phyloP scores from a whole-genome alignment of 2,888 invertebrate genomes.

The Andrena praecox region DNA sequence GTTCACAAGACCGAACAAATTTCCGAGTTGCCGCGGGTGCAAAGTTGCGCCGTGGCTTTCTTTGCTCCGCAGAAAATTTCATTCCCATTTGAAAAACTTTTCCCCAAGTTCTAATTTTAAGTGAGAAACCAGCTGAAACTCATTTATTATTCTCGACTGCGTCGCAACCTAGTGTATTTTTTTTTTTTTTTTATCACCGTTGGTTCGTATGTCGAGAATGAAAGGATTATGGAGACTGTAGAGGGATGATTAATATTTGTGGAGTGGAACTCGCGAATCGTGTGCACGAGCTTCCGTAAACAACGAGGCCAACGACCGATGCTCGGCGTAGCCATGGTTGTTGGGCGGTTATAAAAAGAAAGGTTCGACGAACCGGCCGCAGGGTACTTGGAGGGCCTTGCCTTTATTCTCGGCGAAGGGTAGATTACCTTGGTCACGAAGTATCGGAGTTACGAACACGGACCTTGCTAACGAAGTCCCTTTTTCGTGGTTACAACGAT shows the following conservation, averaged over 20 bases:
- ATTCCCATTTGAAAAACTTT: background rate
- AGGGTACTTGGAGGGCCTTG: conserved; percentile 32
- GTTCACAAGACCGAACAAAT: background rate
- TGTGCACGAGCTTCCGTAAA: conserved; percentile 68
- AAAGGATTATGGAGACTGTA: background rate
- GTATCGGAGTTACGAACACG: conserved; percentile 8
- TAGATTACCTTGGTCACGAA: conserved; percentile 42
- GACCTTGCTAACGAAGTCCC: conserved; percentile 11
- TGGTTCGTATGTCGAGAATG: background rate
- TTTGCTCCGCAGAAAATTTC: background rate
- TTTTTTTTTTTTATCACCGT: background rate
- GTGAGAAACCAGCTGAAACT: background rate
- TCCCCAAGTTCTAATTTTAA: background rate
- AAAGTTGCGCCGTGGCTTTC: background rate
- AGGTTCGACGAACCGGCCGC: conserved; percentile 52
- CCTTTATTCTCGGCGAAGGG: conserved; percentile 28
- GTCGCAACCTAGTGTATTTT: background rate
- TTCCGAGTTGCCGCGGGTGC: background rate
- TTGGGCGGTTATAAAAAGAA: conserved; percentile 36
- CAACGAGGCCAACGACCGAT: conserved; percentile 63
- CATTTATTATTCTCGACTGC: background rate
- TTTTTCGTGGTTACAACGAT: conserved; percentile 14
- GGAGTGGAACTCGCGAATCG: conserved; percentile 37
- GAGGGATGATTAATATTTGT: background rate
- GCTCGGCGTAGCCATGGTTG: conserved; percentile 43